phyloP scores from a whole-genome alignment of 2,888 invertebrate genomes.

The Gibbula magus region DNA sequence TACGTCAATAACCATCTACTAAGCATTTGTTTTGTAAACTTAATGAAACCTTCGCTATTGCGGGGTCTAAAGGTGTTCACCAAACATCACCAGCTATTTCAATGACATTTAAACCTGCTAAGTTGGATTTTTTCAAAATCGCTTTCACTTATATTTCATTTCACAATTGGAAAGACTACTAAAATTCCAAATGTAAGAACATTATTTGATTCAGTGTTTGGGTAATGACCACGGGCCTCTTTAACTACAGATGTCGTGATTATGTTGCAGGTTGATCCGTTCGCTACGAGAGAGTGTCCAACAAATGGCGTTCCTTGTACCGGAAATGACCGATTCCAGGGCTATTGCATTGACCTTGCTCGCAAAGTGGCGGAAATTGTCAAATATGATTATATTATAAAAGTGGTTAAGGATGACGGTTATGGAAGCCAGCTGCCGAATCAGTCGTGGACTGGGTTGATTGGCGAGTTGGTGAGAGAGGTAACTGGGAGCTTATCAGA shows the following conservation, averaged over 20 bases:
- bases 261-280: constrained; percentile 37
- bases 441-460: constrained; percentile 72
- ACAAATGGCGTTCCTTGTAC: constrained; percentile 37
- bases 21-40: no score
- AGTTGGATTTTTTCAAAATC: no score
- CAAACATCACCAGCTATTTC: no score
- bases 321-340: constrained; percentile 73
- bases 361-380: constrained; percentile 87
- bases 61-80: no score
- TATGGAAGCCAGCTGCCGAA: constrained; percentile 80
- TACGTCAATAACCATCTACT: no score
- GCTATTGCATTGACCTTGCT: constrained; percentile 94
- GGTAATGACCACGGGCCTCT: no score
- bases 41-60: no score
- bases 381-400: constrained; percentile 89
- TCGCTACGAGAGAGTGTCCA: constrained; percentile 35
- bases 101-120: no score
- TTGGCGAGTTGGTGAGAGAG: constrained; percentile 66
- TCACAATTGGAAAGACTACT: no score
- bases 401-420: constrained; percentile 88
- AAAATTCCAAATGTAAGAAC: no score
- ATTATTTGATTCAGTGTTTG: no score
- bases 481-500: constrained; percentile 11
- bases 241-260: not conserved
- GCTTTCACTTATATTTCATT: no score